Conservation (phyloP, 2,888 invertebrate species). For the Eupithecia pulchellata region DNA sequence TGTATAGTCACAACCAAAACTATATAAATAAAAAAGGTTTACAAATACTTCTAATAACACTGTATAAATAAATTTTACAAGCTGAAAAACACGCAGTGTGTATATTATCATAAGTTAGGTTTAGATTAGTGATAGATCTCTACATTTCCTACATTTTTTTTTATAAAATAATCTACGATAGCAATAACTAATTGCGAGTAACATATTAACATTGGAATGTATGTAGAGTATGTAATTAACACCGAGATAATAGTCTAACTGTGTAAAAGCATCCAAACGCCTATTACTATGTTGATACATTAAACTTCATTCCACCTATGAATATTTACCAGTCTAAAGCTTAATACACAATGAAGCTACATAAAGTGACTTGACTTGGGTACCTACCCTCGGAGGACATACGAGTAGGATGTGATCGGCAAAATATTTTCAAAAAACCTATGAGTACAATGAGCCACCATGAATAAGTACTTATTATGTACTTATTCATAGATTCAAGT, state of each 20-base stretch:
- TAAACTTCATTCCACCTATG: conserved; percentile 47
- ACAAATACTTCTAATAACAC: conserved; percentile 50
- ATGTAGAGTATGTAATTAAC: conserved; percentile 58
- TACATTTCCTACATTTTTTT: conserved; percentile 40
- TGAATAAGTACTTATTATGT: no score
- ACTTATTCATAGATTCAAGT: no score
- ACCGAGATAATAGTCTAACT: conserved; percentile 75
- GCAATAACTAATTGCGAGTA: conserved; percentile 65
- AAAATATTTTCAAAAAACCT: neutral
- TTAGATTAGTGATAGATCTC: conserved; percentile 33
- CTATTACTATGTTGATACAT: conserved; percentile 67
- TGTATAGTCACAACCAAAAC: conserved; percentile 70
- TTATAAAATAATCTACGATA: conserved; percentile 76
- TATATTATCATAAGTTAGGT: conserved; percentile 39
- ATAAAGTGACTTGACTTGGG: neutral
- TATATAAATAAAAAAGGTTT: conserved; percentile 44
- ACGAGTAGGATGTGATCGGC: no score
- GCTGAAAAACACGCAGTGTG: conserved; percentile 51
- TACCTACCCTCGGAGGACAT: neutral
- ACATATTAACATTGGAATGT: conserved; percentile 69
- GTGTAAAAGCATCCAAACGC: conserved; percentile 85
- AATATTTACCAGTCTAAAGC: neutral
- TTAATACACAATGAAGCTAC: neutral
- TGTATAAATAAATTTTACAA: conserved; percentile 43
- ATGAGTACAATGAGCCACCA: neutral